Percentiles rank a stretch among this genome's conserved stretches.
Conservation (phyloP, 1,140 invertebrate species). For the Calliopsis andreniformis region DNA sequence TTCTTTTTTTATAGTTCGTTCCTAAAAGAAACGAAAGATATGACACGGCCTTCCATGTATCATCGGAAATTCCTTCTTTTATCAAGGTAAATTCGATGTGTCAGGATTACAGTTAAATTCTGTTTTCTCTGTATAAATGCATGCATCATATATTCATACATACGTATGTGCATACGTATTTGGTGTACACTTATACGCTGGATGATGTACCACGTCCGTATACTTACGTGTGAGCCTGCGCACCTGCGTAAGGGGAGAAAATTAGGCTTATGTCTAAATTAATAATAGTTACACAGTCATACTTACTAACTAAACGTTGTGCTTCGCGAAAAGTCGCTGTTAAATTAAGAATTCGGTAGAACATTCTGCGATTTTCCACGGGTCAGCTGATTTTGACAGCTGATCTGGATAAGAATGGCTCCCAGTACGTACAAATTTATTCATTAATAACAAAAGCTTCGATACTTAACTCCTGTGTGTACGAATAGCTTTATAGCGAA, state of each 20-base stretch:
- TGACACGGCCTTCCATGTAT: neutral
- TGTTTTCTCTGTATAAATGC: neutral
- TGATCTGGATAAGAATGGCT: neutral
- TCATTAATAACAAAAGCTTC: too few relatives aligned
- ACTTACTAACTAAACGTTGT: neutral
- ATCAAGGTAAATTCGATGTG: conserved; percentile 4
- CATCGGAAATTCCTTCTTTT: conserved; percentile 18
- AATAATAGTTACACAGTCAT: conserved; percentile 3
- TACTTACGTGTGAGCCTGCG: too few relatives aligned
- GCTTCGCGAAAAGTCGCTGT: neutral
- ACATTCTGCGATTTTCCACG: neutral
- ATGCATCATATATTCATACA: neutral
- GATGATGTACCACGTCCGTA: too few relatives aligned
- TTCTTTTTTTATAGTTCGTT: too few relatives aligned
- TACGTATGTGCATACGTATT: neutral
- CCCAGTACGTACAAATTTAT: neutral
- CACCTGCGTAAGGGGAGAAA: too few relatives aligned
- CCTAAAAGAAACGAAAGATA: neutral
- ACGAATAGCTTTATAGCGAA: too few relatives aligned
- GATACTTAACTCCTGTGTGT: too few relatives aligned
- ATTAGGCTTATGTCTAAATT: neutral
- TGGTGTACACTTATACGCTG: too few relatives aligned
- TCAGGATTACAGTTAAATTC: neutral
- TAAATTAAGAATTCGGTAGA: neutral
- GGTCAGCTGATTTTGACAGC: neutral